These are phyloP conservation scores for Nannoperca obscura DNA, from an alignment of 2,797 vertebrate species.

Conservation along the genomic window DNA sequence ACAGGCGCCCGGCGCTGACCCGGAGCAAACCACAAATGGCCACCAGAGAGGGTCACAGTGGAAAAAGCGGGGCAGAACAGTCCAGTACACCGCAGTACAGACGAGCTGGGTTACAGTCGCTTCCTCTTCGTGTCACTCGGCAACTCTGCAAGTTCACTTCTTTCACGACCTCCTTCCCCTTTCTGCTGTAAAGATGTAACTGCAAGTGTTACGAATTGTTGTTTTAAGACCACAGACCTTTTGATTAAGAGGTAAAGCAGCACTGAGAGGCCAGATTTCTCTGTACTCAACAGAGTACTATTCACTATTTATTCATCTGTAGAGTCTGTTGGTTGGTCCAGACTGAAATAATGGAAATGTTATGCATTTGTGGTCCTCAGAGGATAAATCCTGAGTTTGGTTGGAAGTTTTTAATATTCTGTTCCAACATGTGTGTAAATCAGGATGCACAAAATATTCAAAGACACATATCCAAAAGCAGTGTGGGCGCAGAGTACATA, in stretches of 20 bases:
- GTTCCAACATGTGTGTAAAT: not conserved
- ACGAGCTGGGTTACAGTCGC: conserved; percentile 23
- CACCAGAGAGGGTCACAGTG: conserved; percentile 47
- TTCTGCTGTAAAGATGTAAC: conserved; percentile 9
- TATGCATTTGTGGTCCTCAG: not conserved
- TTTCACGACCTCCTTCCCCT: conserved; percentile 22
- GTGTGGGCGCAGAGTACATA: not conserved
- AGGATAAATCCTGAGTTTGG: not conserved
- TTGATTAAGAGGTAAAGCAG: not conserved
- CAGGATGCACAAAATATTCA: not conserved
- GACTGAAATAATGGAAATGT: not conserved
- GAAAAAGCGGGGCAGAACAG: conserved; percentile 23
- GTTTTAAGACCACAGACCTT: not conserved
- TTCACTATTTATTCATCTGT: not conserved
- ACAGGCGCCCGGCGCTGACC: conserved; percentile 21
- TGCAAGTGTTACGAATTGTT: not conserved
- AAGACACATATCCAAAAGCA: not conserved
- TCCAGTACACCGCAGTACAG: conserved; percentile 17
- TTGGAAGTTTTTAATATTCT: not conserved
- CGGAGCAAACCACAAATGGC: conserved; percentile 19
- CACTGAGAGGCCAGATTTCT: too few relatives aligned
- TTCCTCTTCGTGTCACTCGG: conserved; percentile 34
- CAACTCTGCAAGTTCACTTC: conserved; percentile 22
- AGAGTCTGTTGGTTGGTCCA: not conserved
- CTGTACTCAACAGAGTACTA: too few relatives aligned